Evolutionary conservation across 2,797 vertebrate genomes (phyloP).

Genomic region (Lacerta viridis): DNA sequence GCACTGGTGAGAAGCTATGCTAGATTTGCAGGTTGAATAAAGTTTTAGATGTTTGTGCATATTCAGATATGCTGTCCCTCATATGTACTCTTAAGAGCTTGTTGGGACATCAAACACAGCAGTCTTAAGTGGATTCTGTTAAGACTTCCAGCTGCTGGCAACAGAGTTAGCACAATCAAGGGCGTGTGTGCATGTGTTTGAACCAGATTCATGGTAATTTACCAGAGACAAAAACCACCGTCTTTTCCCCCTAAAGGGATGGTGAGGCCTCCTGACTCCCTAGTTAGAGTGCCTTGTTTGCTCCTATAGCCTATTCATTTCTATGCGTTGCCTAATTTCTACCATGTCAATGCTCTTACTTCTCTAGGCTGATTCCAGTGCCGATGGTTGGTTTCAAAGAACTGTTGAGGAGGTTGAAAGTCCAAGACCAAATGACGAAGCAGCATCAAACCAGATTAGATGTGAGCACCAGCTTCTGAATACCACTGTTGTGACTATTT

Average conservation of each 20-base stretch:
- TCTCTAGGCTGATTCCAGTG: constrained; percentile 92
- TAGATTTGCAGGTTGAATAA: not conserved
- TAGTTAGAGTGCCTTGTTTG: not conserved
- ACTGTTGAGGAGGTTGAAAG: constrained; percentile 92
- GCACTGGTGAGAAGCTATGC: not conserved
- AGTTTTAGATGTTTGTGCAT: not conserved
- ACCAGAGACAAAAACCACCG: not conserved
- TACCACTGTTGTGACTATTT: rapidly evolving
- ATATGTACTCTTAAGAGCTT: not conserved
- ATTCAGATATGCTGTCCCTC: not conserved
- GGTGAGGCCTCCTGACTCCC: not conserved
- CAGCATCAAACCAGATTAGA: constrained; percentile 97
- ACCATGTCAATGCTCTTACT: constrained; percentile 48
- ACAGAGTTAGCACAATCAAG: not conserved
- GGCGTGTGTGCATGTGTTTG: not conserved
- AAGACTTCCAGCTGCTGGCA: not conserved
- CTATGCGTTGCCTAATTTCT: rapidly evolving
- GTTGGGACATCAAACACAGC: not conserved
- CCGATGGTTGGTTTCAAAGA: constrained; percentile 99
- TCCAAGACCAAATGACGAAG: constrained; percentile 99
- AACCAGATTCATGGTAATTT: too few species aligned
- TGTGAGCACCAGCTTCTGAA: constrained; percentile 80
- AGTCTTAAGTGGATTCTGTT: not conserved
- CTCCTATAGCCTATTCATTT: not conserved
- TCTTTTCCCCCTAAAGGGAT: not conserved